phyloP scores from a whole-genome alignment of 2,113 vertebrate genomes.

The Collichthys lucidus region DNA sequence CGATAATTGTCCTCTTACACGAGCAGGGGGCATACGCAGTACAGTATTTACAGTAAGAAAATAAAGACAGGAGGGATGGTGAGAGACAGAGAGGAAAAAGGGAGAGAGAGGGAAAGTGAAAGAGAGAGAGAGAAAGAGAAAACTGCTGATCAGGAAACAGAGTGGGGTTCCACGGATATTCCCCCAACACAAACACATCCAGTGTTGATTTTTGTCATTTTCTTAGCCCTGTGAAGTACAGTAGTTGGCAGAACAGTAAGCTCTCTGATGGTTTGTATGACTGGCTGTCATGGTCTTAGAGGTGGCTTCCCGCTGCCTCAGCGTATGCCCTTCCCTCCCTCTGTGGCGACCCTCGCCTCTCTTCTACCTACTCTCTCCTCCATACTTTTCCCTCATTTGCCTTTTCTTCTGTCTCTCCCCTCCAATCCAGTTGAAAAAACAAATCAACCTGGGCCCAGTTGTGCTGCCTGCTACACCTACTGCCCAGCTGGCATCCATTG shows the following conservation, averaged over 20 bases:
- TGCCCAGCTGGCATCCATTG: conserved; percentile 82
- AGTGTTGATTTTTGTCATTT: conserved; percentile 80
- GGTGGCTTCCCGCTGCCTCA: conserved; percentile 60
- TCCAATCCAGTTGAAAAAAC: conserved; percentile 73
- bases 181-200: conserved; percentile 77
- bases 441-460: conserved; percentile 71
- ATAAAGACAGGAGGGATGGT: conserved; percentile 61
- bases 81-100: conserved; percentile 41
- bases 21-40: conserved; percentile 67
- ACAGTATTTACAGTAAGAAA: conserved; percentile 74
- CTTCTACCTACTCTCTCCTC: conserved; percentile 28
- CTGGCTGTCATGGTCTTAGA: conserved; percentile 64
- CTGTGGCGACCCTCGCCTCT: conserved; percentile 35
- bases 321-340: conserved; percentile 40
- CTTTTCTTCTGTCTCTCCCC: conserved; percentile 19
- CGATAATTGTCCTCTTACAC: conserved; percentile 77
- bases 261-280: conserved; percentile 70
- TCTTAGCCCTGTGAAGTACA: conserved; percentile 74
- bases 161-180: conserved; percentile 73
- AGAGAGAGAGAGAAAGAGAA: conserved; percentile 57
- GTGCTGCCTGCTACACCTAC: conserved; percentile 70
- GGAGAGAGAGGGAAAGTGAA: conserved; percentile 26
- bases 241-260: conserved; percentile 74
- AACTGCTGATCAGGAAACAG: conserved; percentile 77
- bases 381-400: conserved; percentile 20